A percentile compares a stretch with the other conserved stretches of the same genome.
These are phyloP conservation scores for Andrena camellia DNA, from an alignment of 2,888 invertebrate species.

Conservation along the genomic window DNA sequence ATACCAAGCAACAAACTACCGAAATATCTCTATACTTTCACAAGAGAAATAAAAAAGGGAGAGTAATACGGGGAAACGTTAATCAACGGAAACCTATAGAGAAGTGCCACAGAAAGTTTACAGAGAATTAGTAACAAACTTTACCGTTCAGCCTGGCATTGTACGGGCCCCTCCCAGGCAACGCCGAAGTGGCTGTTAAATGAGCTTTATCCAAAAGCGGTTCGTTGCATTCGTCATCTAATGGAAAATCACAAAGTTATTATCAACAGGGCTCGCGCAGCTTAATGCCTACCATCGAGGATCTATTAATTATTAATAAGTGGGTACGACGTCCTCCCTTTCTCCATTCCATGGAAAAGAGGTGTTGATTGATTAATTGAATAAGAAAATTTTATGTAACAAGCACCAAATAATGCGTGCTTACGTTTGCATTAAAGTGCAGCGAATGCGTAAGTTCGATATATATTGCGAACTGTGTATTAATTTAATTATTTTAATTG, in stretches of 20 bases:
- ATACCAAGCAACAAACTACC: conserved; percentile 68
- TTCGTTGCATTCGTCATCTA: conserved; percentile 91
- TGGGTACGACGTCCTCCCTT: neutral
- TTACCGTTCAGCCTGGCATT: conserved; percentile 95
- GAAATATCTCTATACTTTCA: conserved; percentile 42
- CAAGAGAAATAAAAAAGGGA: conserved; percentile 1
- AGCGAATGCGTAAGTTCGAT: neutral
- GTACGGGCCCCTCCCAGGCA: conserved; percentile 93
- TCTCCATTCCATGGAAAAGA: neutral
- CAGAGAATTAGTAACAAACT: conserved; percentile 12
- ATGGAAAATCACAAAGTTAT: conserved; percentile 23
- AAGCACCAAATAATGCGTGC: neutral
- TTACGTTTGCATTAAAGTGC: neutral
- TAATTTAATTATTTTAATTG: neutral
- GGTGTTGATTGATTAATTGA: conserved; percentile 12
- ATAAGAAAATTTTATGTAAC: conserved; percentile 23
- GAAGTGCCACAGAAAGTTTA: conserved; percentile 20
- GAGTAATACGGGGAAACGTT: conserved; percentile 24
- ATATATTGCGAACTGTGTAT: neutral
- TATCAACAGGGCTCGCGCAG: neutral
- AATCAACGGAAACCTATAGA: conserved; percentile 39
- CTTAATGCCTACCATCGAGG: neutral
- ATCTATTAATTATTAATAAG: neutral
- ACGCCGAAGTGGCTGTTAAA: conserved; percentile 92
- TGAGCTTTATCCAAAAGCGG: conserved; percentile 91